phyloP scores from a whole-genome alignment of 2,797 vertebrate genomes.

The Ctenosaura bakeri region DNA sequence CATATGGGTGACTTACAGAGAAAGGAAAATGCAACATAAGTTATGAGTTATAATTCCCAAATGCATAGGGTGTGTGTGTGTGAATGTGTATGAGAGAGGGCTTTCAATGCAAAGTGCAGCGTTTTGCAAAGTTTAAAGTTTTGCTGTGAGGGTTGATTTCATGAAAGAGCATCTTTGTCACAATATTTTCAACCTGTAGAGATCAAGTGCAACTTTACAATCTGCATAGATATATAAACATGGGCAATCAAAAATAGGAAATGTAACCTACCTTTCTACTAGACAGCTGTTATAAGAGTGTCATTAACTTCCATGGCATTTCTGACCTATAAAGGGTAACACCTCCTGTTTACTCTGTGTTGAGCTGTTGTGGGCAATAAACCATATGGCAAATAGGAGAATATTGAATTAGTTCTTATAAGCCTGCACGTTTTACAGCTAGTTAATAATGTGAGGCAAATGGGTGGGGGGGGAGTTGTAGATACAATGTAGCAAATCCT shows the following conservation, averaged over 20 bases:
- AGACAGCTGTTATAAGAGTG: slow-evolving; percentile 32
- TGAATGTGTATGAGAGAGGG: neutral
- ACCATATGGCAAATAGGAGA: slow-evolving; percentile 26
- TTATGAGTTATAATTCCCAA: neutral
- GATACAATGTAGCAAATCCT: neutral
- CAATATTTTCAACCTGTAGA: neutral
- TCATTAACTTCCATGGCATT: slow-evolving; percentile 24
- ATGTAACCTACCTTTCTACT: neutral
- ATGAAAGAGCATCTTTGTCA: neutral
- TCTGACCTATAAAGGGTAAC: slow-evolving; percentile 27
- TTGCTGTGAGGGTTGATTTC: neutral
- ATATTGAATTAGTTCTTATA: slow-evolving; percentile 14
- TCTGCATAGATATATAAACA: neutral
- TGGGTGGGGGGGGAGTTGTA: neutral
- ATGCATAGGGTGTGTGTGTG: neutral
- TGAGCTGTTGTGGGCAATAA: slow-evolving; percentile 34
- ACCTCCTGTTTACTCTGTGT: slow-evolving; percentile 19
- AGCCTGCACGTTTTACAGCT: slow-evolving; percentile 21
- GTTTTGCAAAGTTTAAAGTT: slow-evolving; percentile 1
- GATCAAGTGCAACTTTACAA: neutral
- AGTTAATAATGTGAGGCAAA: slow-evolving; percentile 19
- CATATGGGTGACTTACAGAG: too few species aligned
- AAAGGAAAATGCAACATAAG: neutral
- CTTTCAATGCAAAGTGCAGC: neutral
- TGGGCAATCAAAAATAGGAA: neutral